Conservation (phyloP, 2,113 vertebrate genomes). For the Machaerirhynchus nigripectus region DNA sequence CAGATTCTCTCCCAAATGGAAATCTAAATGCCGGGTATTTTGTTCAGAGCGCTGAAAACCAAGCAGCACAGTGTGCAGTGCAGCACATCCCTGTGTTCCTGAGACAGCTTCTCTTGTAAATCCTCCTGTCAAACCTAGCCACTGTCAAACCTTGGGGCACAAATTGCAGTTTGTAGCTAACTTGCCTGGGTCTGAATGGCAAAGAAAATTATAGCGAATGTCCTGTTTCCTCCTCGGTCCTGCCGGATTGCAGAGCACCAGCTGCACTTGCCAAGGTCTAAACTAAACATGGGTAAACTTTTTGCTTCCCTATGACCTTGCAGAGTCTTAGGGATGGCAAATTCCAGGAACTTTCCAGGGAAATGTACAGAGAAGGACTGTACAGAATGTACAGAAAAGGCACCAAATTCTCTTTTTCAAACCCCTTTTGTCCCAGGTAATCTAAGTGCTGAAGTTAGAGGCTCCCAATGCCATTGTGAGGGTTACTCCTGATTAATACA, state of each 20-base stretch:
- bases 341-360: not conserved
- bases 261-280: not conserved
- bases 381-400: no score
- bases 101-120: not conserved
- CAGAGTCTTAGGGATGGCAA: not conserved
- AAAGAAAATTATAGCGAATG: not conserved
- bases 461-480: not conserved
- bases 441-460: not conserved
- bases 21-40: not conserved
- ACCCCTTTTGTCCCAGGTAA: not conserved
- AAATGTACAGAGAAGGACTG: not conserved
- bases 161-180: not conserved
- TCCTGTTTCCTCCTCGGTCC: not conserved
- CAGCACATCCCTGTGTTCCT: not conserved
- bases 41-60: not conserved
- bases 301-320: not conserved
- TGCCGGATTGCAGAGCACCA: not conserved
- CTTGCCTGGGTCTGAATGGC: not conserved
- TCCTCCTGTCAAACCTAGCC: not conserved
- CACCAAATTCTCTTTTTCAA: not conserved
- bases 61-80: not conserved
- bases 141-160: not conserved
- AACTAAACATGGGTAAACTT: not conserved
- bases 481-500: rapidly evolving
- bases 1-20: not conserved